A percentile compares a stretch with the other conserved stretches of the same genome.
Evolutionary conservation across 2,888 invertebrate genomes (phyloP).

Genomic region (Encarsia formosa): DNA sequence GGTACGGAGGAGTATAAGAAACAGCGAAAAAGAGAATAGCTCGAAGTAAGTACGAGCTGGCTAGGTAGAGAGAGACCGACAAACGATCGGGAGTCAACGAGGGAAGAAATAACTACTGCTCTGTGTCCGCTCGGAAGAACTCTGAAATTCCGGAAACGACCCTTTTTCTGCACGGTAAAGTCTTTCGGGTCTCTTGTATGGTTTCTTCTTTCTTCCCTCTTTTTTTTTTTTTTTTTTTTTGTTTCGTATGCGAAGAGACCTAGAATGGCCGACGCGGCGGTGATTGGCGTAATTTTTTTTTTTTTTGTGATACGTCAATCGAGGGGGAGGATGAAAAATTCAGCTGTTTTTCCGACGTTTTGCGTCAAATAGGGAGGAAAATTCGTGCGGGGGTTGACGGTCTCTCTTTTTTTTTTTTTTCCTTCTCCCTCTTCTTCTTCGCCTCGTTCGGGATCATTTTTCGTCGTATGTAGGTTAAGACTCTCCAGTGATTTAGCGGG

Average conservation of each 20-base stretch:
- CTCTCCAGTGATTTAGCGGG: too few species aligned
- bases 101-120: constrained; percentile 29
- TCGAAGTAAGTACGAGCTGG: background rate
- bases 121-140: constrained; percentile 13
- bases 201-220: background rate
- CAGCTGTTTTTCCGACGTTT: constrained; percentile 3
- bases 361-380: background rate
- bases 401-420: constrained; percentile 2
- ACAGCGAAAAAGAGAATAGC: constrained; percentile 9
- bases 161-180: constrained; percentile 21
- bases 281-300: constrained; percentile 25
- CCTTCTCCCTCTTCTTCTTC: too few species aligned
- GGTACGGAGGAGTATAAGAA: constrained; percentile 11
- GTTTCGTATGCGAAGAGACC: background rate
- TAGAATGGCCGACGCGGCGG: constrained; percentile 4
- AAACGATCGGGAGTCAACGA: constrained; percentile 33
- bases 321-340: constrained; percentile 12
- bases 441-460: too few species aligned
- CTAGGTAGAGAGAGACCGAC: constrained; percentile 20
- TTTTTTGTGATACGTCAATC: constrained; percentile 18
- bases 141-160: constrained; percentile 28
- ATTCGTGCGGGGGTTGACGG: too few species aligned
- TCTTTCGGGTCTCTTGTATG: background rate
- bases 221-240: background rate
- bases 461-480: too few species aligned